Base-by-base conservation (phyloP, 2,888 invertebrate species). In the Drosophila picticornis region DNA sequence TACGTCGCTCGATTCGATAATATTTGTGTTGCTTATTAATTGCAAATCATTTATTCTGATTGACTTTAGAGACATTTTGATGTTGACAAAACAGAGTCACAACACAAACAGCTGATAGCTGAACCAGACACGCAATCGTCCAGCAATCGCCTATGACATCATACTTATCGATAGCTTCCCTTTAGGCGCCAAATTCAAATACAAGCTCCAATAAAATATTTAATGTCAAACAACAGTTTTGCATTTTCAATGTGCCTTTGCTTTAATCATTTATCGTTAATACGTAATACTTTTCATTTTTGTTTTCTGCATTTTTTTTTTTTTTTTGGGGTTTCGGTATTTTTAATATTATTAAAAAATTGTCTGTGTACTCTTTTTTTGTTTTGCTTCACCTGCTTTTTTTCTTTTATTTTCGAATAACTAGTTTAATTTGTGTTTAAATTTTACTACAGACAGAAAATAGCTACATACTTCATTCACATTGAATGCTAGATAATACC, bases 361-460 rank as follows among this genome's bases (percentile, higher is more conserved):
- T 87, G 48, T 61, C 43, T 61, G 78, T 72, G 64, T 78, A 78
- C 56, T 75, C n/a, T 40, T 57, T 53, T 46, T 43, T 58, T 32
- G 57, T 55, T 56, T 53, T 36, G 51, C 58, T 63, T 75, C 63
- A 67, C 50, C 64, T 48, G 43, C 50, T 72, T 32, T 57, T 55
- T 29, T 16, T 22, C 16, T 25, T 52, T 32, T 27, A 55, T 52
- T 76, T 65, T 70, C 50, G 90, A 85, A 88, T 85, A 83, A 80
- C 88, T 90, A 88, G 80, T 58, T 77, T 85, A 74, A 77, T 59
- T 86, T 73, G 51, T 73, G 59, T 81, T 87, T 70, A 46, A 85
- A 85, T 85, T 85, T 88, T 62, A 81, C 85, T 85, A 90, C 90
- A 81, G 76, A 85, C 79, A 77, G 70, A 82, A 90, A 81, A 85